A percentile compares a stretch with the other conserved stretches of the same genome.
Conservation (phyloP, 2,797 vertebrate genomes). For the Sciurus vulgaris region DNA sequence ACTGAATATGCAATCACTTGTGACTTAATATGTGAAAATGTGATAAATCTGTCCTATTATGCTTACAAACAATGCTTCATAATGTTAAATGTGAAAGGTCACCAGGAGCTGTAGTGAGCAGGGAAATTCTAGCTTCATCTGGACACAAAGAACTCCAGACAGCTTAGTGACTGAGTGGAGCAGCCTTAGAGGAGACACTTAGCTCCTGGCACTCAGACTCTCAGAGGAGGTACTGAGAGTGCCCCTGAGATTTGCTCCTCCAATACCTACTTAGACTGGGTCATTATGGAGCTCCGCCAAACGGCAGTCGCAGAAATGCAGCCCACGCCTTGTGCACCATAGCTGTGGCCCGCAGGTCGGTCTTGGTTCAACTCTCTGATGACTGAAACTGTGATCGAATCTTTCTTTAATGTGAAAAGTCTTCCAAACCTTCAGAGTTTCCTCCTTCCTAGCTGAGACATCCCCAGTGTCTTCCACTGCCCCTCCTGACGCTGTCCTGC, state of each 20-base stretch:
- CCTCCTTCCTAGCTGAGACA: neutral
- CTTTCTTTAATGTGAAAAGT: neutral
- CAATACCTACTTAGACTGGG: accelerated
- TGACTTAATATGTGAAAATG: constrained; percentile 49
- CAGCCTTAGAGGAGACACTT: neutral
- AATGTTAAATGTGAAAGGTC: neutral
- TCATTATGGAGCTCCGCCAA: accelerated
- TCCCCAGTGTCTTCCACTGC: neutral
- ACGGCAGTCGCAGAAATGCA: accelerated
- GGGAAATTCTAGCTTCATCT: neutral
- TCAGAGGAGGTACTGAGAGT: neutral
- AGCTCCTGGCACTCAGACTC: neutral
- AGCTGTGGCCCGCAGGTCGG: neutral
- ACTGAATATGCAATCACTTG: constrained; percentile 72
- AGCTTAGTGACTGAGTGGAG: neutral
- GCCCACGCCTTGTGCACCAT: accelerated
- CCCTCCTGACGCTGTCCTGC: neutral
- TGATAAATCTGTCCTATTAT: constrained; percentile 67
- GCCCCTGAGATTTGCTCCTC: neutral
- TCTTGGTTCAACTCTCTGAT: neutral
- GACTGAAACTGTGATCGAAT: neutral
- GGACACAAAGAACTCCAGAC: neutral
- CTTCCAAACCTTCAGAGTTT: neutral
- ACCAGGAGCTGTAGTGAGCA: neutral
- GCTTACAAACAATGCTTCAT: constrained; percentile 43